Percentiles rank a stretch among this genome's conserved stretches.
phyloP scores from a whole-genome alignment of 2,797 vertebrate species.

The Mus spretus region DNA sequence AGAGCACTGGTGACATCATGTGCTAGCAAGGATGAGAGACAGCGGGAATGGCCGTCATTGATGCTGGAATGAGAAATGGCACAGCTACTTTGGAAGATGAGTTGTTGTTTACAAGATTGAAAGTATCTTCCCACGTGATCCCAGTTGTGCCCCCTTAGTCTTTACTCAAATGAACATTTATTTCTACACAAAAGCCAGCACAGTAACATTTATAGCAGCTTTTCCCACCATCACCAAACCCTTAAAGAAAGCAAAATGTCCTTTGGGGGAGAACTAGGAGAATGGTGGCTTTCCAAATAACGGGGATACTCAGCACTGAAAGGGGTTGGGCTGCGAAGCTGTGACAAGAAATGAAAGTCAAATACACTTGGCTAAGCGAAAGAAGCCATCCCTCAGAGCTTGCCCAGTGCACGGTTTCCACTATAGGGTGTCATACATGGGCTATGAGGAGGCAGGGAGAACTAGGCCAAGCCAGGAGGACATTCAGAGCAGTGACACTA shows the following conservation, averaged over 20 bases:
- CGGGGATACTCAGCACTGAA: not conserved
- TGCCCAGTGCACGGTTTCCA: not conserved
- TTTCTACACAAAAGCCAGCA: not conserved
- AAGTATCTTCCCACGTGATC: not conserved
- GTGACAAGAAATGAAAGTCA: not conserved
- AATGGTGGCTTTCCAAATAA: not conserved
- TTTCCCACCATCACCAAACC: not conserved
- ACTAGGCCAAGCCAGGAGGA: not conserved
- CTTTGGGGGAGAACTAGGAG: not conserved
- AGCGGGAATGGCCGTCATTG: not conserved
- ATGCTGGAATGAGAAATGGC: not conserved
- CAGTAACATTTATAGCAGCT: not conserved
- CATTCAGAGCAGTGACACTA: not conserved
- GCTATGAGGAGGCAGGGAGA: too few species aligned
- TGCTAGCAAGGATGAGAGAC: not conserved
- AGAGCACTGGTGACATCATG: not conserved
- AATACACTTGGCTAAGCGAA: not conserved
- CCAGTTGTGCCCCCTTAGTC: not conserved
- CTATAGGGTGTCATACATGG: too few species aligned
- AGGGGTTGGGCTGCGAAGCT: not conserved
- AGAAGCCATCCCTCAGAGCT: not conserved
- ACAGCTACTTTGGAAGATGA: not conserved
- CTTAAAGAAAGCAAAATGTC: not conserved
- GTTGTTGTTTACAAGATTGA: not conserved
- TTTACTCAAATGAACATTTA: not conserved